These are phyloP conservation scores for Sorex fumeus DNA, from an alignment of 2,113 vertebrate species.

Conservation along the genomic window DNA sequence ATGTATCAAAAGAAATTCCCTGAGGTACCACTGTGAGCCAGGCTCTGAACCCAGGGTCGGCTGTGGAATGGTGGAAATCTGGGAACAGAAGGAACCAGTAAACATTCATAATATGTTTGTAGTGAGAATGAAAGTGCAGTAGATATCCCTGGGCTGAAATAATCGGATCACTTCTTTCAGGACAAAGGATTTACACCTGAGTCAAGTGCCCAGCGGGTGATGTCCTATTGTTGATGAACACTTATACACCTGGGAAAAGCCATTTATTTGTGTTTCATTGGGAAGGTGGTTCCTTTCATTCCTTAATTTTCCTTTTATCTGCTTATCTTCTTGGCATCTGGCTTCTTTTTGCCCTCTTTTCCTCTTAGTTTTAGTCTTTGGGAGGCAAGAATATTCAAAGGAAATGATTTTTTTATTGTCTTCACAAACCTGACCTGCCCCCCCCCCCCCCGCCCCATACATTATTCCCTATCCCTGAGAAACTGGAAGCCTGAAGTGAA, in stretches of 20 bases:
- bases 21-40: background rate
- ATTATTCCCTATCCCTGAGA: background rate
- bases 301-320: background rate
- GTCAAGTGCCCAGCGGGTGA: background rate
- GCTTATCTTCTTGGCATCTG: background rate
- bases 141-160: background rate
- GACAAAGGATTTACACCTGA: background rate
- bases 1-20: background rate
- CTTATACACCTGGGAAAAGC: background rate
- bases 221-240: background rate
- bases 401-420: conserved; percentile 8
- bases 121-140: background rate
- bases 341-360: no score
- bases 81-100: background rate
- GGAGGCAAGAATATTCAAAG: background rate
- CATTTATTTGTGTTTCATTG: background rate
- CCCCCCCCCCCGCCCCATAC: background rate
- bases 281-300: no score
- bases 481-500: conserved; percentile 44
- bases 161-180: background rate
- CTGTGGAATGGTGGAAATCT: background rate
- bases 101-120: background rate
- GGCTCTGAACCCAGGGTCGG: background rate
- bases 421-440: conserved; percentile 25
- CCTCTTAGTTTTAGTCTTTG: no score